Conservation (phyloP, 2,113 vertebrate genomes). For the Progne subis region DNA sequence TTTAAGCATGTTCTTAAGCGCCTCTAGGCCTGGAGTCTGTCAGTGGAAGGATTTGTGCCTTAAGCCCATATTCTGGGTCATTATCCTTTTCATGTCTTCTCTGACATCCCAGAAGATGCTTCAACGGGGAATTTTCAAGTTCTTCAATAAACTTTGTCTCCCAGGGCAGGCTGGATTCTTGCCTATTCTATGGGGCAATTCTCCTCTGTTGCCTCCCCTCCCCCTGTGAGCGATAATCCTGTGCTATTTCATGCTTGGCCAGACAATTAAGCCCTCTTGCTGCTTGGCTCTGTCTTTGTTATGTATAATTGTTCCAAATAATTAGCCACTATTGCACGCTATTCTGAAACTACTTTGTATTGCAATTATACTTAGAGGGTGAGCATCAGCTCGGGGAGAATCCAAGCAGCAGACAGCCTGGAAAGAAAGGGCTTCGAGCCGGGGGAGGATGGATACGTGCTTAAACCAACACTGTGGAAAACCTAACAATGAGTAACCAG, state of each 20-base stretch:
- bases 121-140: constrained; percentile 57
- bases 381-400: constrained; percentile 49
- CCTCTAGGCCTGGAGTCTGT: constrained; percentile 33
- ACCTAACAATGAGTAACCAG: neutral
- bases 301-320: constrained; percentile 71
- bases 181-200: constrained; percentile 64
- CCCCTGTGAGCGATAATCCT: constrained; percentile 67
- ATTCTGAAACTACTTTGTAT: constrained; percentile 64
- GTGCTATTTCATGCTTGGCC: constrained; percentile 71
- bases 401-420: constrained; percentile 43
- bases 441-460: neutral
- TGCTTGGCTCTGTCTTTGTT: constrained; percentile 68
- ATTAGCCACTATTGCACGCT: constrained; percentile 64
- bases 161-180: constrained; percentile 49
- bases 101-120: constrained; percentile 56
- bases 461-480: constrained; percentile 14
- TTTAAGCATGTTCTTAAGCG: constrained; percentile 61
- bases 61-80: constrained; percentile 64
- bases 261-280: constrained; percentile 69
- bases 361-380: constrained; percentile 60
- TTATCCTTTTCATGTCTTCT: constrained; percentile 62
- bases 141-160: constrained; percentile 64
- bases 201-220: constrained; percentile 39
- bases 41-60: constrained; percentile 39
- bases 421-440: neutral